Base-by-base conservation (phyloP, 1,140 invertebrate genomes). In the Eriosoma lanigerum region DNA sequence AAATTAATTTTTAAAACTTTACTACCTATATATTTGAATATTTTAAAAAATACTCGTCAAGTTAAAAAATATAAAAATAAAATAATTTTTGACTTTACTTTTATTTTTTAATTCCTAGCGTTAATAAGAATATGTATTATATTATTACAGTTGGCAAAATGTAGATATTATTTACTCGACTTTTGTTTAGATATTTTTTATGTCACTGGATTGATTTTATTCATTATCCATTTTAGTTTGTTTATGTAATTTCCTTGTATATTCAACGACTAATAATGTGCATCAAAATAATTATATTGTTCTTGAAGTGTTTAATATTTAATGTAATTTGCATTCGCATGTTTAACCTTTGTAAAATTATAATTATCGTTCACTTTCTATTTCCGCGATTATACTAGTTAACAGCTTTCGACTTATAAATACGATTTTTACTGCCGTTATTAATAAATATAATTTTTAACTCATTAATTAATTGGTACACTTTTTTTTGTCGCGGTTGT, bases 321-420 rank as follows among this genome's bases (percentile, higher is more conserved):
- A 38, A 38, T 38, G 8, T 38, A 38, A 38, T 4, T 38, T 8
- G 32, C 32, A 38, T 38, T 38, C 32, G 32, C 32, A 38, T 60
- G 56, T 17, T 48, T 44, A 38, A 58, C 46, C 24, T 70, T 50
- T 17, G 24, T 6, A 50, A 10, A 72, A 29, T 32, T 29, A 62
- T 60, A 62, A 44, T 60, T 17, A 8, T n/a, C 4, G 38, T 17
- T 26, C 17, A 78, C 75, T 78, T 78, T 78, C 75, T 78, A 78
- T 26, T 60, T 60, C 24, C 13, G 12, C 52, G 48, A 29, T 72
- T 72, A 52, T 19, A 52, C 21, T 72, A 72, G 29, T 52, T 52
- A 52, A 46, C 17, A 72, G 19, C 10, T 50, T 70, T 70, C 15
- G 29, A 19, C 46, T 17, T 64, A 64, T 64, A n/a, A 50, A 72